Percentiles rank a stretch among this genome's conserved stretches.
Evolutionary conservation across 2,113 vertebrate species (phyloP).

Genomic region (Neogale vison): DNA sequence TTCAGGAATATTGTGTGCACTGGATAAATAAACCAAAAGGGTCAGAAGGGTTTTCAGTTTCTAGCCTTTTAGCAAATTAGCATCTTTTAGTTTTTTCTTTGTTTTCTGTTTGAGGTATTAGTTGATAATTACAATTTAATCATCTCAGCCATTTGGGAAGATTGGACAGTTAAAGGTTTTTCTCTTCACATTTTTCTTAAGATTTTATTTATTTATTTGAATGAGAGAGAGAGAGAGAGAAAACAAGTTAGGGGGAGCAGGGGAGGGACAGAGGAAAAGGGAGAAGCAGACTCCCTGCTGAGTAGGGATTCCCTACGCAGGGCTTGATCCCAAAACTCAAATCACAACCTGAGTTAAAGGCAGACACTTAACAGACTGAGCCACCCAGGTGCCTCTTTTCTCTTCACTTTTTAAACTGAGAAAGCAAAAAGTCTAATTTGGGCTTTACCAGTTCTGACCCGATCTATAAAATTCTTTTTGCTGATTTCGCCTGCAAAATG

Average conservation of each 20-base stretch:
- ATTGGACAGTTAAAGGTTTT: background rate
- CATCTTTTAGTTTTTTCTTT: background rate
- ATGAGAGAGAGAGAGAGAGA: background rate
- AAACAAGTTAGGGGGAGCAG: too few relatives aligned
- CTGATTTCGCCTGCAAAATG: background rate
- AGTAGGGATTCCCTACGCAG: too few relatives aligned
- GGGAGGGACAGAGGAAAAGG: background rate
- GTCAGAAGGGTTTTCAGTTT: background rate
- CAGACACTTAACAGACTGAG: too few relatives aligned
- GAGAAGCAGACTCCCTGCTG: too few relatives aligned
- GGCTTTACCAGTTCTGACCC: background rate
- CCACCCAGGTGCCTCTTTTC: background rate
- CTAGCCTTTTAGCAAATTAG: background rate
- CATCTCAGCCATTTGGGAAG: background rate
- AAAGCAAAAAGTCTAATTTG: background rate
- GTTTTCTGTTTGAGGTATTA: background rate
- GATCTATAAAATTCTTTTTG: background rate
- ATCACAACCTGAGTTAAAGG: too few relatives aligned
- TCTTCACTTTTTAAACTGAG: background rate
- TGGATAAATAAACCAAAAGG: background rate
- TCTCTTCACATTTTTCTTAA: background rate
- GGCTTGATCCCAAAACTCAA: too few relatives aligned
- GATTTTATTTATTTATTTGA: background rate
- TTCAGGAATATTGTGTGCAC: background rate
- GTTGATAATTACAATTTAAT: background rate